A percentile compares a stretch with the other conserved stretches of the same genome.
These are phyloP conservation scores for Leptinotarsa peninsularis DNA, from an alignment of 2,888 invertebrate species.

Conservation along the genomic window DNA sequence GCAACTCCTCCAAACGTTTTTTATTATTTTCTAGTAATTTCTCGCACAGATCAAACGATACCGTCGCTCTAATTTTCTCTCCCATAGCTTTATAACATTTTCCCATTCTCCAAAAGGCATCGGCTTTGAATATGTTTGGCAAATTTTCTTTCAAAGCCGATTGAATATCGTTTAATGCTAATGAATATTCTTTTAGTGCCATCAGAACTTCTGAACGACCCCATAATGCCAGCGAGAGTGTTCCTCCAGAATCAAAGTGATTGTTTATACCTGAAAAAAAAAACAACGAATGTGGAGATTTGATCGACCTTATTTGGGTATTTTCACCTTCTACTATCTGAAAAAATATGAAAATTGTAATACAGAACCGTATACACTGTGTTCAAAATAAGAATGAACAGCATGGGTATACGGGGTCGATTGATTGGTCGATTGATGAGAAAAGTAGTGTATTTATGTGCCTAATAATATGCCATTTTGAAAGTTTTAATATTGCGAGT, in stretches of 20 bases:
- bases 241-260: constrained; percentile 72
- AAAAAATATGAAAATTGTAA: too few species aligned
- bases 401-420: too few species aligned
- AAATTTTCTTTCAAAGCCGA: constrained; percentile 74
- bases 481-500: too few species aligned
- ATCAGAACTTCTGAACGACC: constrained; percentile 76
- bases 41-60: constrained; percentile 74
- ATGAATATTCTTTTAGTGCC: constrained; percentile 69
- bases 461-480: too few species aligned
- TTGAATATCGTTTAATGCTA: constrained; percentile 77
- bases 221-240: constrained; percentile 75
- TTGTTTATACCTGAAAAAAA: constrained; percentile 52
- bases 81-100: constrained; percentile 75
- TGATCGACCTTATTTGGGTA: too few species aligned
- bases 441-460: too few species aligned
- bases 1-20: constrained; percentile 40
- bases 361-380: too few species aligned
- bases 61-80: constrained; percentile 73
- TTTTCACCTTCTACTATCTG: too few species aligned
- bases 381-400: too few species aligned
- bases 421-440: too few species aligned
- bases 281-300: not conserved
- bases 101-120: constrained; percentile 79
- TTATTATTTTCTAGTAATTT: constrained; percentile 68
- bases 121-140: constrained; percentile 72